Base-by-base conservation (phyloP, 1,140 invertebrate species). In the Macrostomum lignano region DNA sequence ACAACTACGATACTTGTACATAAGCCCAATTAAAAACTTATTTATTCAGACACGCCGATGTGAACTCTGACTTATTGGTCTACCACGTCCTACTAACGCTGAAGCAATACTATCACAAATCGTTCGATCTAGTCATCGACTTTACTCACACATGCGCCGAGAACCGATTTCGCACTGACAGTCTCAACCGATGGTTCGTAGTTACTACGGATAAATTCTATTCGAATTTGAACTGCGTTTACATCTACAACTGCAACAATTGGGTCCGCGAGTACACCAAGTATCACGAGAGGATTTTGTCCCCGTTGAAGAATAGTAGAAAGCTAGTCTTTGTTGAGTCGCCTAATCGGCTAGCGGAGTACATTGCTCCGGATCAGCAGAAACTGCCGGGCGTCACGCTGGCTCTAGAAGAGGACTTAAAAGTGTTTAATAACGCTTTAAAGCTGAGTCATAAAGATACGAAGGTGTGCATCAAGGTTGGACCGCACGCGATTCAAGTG, bases 251-350 rank as follows among this genome's bases (percentile, higher is more conserved):
- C 60, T 91, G 82, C 46, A 91, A 91, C 51, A 78, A 73, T 31
- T 93, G 82, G 81, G 79, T 91, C 17, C 63, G 82, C 10, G 82
- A 91, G 51, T 93, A 88, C 46, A 91, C 81, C 1, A 94, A 93
- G 58, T 88, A 75, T 49, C 82, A 93, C 47, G 84, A 93, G 48
- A 61, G 78, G 36, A 77, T 91, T 28, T 54, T 93, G 14, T 69
- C 72, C 3, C 75, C 81, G 0, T 56, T 86, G 3, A 74, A n/a
- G n/a, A n/a, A n/a, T n/a, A n/a, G n/a, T 52, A 64, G 81, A 17
- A 91, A 91, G 54, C 59, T 94, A 2, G 59, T 84, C 7, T 93
- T 93, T 51, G 70, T 94, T 35, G 84, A 94, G 46, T 70, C 72
- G 11, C 74, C 77, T 14, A 68, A 67, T 21, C 67, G 71, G 41